Conservation (phyloP, 1,140 invertebrate species). For the Chironomus tepperi region DNA sequence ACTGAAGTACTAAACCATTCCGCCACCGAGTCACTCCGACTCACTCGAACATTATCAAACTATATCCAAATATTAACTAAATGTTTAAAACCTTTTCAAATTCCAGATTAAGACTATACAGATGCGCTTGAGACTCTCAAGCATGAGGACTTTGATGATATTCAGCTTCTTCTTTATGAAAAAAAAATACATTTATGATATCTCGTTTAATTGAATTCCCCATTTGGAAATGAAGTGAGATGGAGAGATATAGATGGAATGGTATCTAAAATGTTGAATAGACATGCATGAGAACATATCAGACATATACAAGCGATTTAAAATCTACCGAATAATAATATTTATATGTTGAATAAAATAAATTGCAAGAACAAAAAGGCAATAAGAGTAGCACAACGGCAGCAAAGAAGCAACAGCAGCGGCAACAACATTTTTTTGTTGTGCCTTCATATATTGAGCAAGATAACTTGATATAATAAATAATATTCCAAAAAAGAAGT, state of each 20-base stretch:
- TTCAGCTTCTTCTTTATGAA: too few relatives aligned
- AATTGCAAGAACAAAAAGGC: conserved; percentile 5
- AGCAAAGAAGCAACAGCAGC: not conserved
- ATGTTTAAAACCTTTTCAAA: too few relatives aligned
- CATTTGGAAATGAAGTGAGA: not conserved
- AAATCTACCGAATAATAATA: conserved; percentile 14
- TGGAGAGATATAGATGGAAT: not conserved
- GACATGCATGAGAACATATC: not conserved
- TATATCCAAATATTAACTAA: too few relatives aligned
- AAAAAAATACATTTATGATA: not conserved
- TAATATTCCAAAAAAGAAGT: not conserved
- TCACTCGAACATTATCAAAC: not conserved
- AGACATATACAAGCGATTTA: not conserved
- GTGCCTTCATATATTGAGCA: not conserved
- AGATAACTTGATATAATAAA: not conserved
- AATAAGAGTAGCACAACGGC: not conserved
- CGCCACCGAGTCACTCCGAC: too few relatives aligned
- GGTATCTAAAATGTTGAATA: not conserved
- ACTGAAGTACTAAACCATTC: too few relatives aligned
- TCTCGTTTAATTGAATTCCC: conserved; percentile 12
- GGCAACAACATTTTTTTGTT: not conserved
- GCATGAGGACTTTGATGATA: too few relatives aligned
- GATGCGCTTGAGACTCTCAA: too few relatives aligned
- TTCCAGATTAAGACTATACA: too few relatives aligned
- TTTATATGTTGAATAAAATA: not conserved